Base-by-base conservation (phyloP, 2,888 invertebrate genomes). In the Linnaemya vulpina region DNA sequence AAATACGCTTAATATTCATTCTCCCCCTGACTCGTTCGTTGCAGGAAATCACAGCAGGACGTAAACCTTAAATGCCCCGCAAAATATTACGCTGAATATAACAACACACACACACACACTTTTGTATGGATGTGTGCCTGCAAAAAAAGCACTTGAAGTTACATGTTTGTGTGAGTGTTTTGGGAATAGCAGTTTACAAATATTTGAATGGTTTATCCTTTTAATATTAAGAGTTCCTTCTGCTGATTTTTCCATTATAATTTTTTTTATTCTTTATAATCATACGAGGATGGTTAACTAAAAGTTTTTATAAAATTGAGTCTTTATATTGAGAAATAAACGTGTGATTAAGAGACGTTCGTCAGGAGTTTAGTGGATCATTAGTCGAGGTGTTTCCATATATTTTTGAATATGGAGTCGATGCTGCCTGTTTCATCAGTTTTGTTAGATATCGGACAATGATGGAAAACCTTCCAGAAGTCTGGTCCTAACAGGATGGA, bases 181-280 rank as follows among this genome's bases (percentile, higher is more conserved):
- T 1, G 22, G 3, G 15, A 62, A 74, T 65, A 60, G 46, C 51
- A 53, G 49, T 74, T 81, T 80, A 65, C 73, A 87, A 88, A 86
- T 87, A 85, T 87, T 86, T 83, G 55, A 76, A 76, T 71, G 78
- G 81, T 76, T 82, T 70, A 82, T 82, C 82, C 74, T 82, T 85
- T 85, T 75, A 85, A 67, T 70, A 85, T 86, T 84, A 86, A 75
- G 62, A 86, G 78, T 87, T 86, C 85, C 58, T 87, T 88, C 89
- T 88, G 89, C 90, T 89, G 89, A 91, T 90, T 91, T 74, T 91
- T 90, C 92, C 92, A 91, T 92, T 91, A 92, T 90, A 90, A 87
- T 88, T 89, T 89, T 88, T 88, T 53, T 30, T 30, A 5, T 89
- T 89, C 88, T 88, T 43, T 5, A 11, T 87, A 17, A 51, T 30